A percentile compares a stretch with the other conserved stretches of the same genome.
Conservation (phyloP, 2,797 vertebrate genomes). For the Cryptoblepharus egeriae region DNA sequence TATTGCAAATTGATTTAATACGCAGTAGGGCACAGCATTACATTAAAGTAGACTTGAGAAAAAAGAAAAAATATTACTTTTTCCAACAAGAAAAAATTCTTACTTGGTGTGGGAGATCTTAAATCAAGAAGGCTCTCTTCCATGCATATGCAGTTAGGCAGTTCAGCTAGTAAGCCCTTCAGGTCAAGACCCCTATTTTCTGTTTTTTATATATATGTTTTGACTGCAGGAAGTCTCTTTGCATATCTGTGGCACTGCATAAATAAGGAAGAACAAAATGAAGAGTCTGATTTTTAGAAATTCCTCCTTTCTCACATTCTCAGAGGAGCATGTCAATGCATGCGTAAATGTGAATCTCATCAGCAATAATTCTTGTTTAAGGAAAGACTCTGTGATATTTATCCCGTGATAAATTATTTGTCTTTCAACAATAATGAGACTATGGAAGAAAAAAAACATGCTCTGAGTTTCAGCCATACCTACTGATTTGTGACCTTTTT, state of each 20-base stretch:
- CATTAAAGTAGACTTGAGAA: neutral
- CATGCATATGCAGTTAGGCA: neutral
- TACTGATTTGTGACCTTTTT: neutral
- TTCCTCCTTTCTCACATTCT: slow-evolving; percentile 53
- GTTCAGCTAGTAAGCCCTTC: slow-evolving; percentile 6
- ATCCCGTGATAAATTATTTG: neutral
- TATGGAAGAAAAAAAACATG: neutral
- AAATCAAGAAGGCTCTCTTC: neutral
- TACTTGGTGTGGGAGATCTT: neutral
- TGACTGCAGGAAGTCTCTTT: slow-evolving; percentile 34
- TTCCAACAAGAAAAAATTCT: neutral
- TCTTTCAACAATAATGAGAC: too few species aligned
- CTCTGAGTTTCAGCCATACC: neutral
- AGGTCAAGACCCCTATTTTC: neutral
- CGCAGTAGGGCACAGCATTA: neutral
- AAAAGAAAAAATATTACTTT: neutral
- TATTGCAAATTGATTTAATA: neutral
- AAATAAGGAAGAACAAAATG: slow-evolving; percentile 54
- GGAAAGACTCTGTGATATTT: neutral
- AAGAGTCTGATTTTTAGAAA: slow-evolving; percentile 47
- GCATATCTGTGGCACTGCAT: slow-evolving; percentile 43
- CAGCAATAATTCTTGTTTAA: neutral
- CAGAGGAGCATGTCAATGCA: slow-evolving; percentile 32
- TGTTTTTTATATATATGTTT: slow-evolving; percentile 45
- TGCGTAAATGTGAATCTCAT: slow-evolving; percentile 17